A percentile compares a stretch with the other conserved stretches of the same genome.
phyloP scores from a whole-genome alignment of 2,888 invertebrate species.

The Syritta pipiens region DNA sequence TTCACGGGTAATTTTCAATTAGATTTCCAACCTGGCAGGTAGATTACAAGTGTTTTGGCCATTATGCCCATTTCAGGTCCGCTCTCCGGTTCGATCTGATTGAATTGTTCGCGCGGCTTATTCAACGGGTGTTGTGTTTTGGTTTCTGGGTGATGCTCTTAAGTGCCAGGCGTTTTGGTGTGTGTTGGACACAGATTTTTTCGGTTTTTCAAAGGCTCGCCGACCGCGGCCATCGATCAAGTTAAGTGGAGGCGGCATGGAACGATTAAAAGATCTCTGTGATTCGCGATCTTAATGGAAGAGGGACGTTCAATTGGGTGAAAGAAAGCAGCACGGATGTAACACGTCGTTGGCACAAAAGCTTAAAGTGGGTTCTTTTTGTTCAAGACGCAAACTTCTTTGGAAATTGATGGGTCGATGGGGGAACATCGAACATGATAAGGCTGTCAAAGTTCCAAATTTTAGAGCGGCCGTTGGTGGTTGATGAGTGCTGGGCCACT shows the following conservation, averaged over 20 bases:
- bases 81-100: conserved; percentile 35
- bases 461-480: too few relatives aligned
- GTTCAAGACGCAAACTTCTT: neutral
- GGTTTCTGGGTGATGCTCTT: conserved; percentile 45
- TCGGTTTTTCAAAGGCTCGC: conserved; percentile 59
- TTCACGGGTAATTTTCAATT: conserved; percentile 67
- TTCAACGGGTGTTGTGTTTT: conserved; percentile 59
- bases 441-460: too few relatives aligned
- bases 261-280: conserved; percentile 53
- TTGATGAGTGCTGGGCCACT: too few relatives aligned
- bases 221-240: conserved; percentile 64
- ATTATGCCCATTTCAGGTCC: conserved; percentile 48
- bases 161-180: conserved; percentile 54
- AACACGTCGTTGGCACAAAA: conserved; percentile 11
- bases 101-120: conserved; percentile 63
- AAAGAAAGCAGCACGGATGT: conserved; percentile 15
- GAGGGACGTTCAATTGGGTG: conserved; percentile 7
- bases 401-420: conserved; percentile 3
- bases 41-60: conserved; percentile 66
- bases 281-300: conserved; percentile 52
- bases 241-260: conserved; percentile 59
- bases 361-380: conserved; percentile 2
- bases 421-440: neutral
- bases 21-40: conserved; percentile 56
- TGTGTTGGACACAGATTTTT: conserved; percentile 57